Percentiles rank a stretch among this genome's conserved stretches.
Evolutionary conservation across 2,797 vertebrate genomes (phyloP).

Genomic region (Periparus ater): DNA sequence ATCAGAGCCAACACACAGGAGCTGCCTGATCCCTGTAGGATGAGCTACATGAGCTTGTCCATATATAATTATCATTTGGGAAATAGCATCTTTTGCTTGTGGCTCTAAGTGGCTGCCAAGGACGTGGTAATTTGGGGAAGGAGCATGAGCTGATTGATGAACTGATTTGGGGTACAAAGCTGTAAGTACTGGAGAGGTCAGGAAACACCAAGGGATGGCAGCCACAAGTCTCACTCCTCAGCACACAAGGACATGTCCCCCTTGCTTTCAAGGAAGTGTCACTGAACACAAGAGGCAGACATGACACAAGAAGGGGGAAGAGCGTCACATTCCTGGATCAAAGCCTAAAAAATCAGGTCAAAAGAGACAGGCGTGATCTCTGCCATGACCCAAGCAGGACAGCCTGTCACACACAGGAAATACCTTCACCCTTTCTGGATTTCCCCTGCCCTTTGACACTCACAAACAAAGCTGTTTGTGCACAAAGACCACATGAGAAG

Average conservation of each 20-base stretch:
- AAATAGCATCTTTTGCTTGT: background rate
- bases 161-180: background rate
- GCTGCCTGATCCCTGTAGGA: background rate
- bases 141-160: background rate
- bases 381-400: background rate
- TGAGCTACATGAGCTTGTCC: background rate
- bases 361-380: background rate
- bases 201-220: background rate
- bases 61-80: background rate
- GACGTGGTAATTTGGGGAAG: background rate
- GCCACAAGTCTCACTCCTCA: background rate
- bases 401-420: slow-evolving; percentile 25
- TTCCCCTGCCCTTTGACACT: slow-evolving; percentile 33
- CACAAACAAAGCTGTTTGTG: slow-evolving; percentile 37
- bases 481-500: background rate
- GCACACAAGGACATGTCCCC: background rate
- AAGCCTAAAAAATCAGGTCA: slow-evolving; percentile 1
- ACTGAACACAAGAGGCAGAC: background rate
- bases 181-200: background rate
- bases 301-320: background rate
- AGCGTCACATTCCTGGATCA: slow-evolving; percentile 1
- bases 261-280: background rate
- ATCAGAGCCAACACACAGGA: background rate
- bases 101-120: background rate
- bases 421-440: background rate